A percentile compares a stretch with the other conserved stretches of the same genome.
phyloP scores from a whole-genome alignment of 2,888 invertebrate genomes.

The Nyleta sp. region DNA sequence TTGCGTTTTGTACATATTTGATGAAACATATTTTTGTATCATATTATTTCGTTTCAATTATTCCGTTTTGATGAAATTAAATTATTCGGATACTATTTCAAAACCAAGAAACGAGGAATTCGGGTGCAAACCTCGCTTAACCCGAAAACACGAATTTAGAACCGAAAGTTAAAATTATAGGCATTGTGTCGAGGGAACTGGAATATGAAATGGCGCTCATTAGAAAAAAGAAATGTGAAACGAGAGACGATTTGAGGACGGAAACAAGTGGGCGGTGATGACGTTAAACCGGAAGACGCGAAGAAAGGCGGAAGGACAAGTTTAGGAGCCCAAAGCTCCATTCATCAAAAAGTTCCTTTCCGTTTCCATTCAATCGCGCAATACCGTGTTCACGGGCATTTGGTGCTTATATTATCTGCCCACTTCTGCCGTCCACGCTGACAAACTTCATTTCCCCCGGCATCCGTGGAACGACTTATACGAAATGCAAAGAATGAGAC shows the following conservation, averaged over 20 bases:
- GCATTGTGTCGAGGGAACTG: slow-evolving; percentile 31
- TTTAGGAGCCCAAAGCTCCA: slow-evolving; percentile 72
- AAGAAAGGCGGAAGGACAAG: slow-evolving; percentile 75
- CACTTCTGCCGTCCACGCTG: slow-evolving; percentile 41
- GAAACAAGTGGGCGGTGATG: slow-evolving; percentile 67
- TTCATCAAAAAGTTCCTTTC: slow-evolving; percentile 70
- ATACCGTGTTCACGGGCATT: slow-evolving; percentile 47
- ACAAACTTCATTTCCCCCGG: slow-evolving; percentile 59
- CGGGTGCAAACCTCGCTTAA: slow-evolving; percentile 1
- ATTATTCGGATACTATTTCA: too few relatives aligned
- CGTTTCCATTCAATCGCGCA: slow-evolving; percentile 63
- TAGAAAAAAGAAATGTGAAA: slow-evolving; percentile 45
- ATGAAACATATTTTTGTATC: too few relatives aligned
- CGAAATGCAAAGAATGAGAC: slow-evolving; percentile 49
- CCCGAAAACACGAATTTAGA: slow-evolving; percentile 32
- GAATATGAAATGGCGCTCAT: slow-evolving; percentile 42
- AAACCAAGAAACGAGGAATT: too few relatives aligned
- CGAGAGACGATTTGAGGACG: slow-evolving; percentile 47
- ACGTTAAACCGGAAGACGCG: slow-evolving; percentile 76
- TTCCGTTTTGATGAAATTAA: too few relatives aligned
- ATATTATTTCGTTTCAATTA: too few relatives aligned
- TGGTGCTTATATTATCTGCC: slow-evolving; percentile 59
- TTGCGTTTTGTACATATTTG: too few relatives aligned
- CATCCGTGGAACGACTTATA: slow-evolving; percentile 45
- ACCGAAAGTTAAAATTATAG: slow-evolving; percentile 39